Conservation (phyloP, 2,888 invertebrate species). For the Cantharis flavilabris region DNA sequence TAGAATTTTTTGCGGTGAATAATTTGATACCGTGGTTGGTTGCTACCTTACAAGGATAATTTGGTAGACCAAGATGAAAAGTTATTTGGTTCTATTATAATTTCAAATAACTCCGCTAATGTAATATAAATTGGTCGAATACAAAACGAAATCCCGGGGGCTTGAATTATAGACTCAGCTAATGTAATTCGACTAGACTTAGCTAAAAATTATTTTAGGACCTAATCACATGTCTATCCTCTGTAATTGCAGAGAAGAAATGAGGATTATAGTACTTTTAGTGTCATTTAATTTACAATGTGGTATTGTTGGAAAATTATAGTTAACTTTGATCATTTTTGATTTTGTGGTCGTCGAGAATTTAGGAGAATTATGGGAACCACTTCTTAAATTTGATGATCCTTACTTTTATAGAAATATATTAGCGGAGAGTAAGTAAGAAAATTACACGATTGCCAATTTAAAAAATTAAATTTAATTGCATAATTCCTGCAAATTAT, state of each 20-base stretch:
- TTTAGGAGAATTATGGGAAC: constrained; percentile 33
- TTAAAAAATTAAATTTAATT: neutral
- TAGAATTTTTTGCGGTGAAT: neutral
- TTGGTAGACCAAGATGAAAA: constrained; percentile 12
- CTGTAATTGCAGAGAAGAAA: constrained; percentile 27
- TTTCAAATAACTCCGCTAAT: constrained; percentile 37
- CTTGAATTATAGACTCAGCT: constrained; percentile 42
- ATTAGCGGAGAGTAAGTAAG: neutral
- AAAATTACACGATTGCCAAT: neutral
- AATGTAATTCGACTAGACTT: constrained; percentile 38
- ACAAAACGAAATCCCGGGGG: constrained; percentile 33
- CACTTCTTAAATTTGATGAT: neutral
- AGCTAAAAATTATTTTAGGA: constrained; percentile 29
- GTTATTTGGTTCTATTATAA: constrained; percentile 37
- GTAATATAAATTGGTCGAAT: constrained; percentile 45
- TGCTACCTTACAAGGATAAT: constrained; percentile 20
- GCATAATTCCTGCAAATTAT: neutral
- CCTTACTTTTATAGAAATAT: neutral
- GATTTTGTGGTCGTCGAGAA: constrained; percentile 32
- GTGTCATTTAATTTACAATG: constrained; percentile 45
- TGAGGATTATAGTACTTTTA: constrained; percentile 43
- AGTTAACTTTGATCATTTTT: constrained; percentile 16
- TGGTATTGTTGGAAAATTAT: constrained; percentile 16
- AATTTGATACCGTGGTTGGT: neutral
- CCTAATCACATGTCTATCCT: constrained; percentile 30